Evolutionary conservation across 2,113 vertebrate species (phyloP).

Genomic region (Hymenochirus boettgeri): DNA sequence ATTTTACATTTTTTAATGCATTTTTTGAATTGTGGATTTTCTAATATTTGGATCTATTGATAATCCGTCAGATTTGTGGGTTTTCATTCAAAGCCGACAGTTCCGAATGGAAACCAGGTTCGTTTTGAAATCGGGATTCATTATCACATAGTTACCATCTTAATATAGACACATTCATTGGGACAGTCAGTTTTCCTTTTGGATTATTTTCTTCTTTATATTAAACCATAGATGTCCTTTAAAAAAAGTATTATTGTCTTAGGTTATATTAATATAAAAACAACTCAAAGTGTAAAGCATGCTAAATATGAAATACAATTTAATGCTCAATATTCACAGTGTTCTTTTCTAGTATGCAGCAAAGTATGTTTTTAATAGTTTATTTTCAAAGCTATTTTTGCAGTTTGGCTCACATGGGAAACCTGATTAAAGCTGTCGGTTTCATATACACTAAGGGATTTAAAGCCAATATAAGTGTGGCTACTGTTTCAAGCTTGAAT

Average conservation of each 20-base stretch:
- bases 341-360: slow-evolving; percentile 5
- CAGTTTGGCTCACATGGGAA: slow-evolving; percentile 33
- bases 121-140: too few species aligned
- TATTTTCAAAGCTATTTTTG: slow-evolving; percentile 28
- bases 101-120: too few species aligned
- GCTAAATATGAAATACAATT: slow-evolving; percentile 3
- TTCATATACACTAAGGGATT: slow-evolving; percentile 27
- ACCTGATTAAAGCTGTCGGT: slow-evolving; percentile 32
- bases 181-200: too few species aligned
- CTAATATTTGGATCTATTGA: too few species aligned
- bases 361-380: slow-evolving; percentile 26
- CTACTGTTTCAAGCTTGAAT: slow-evolving; percentile 40
- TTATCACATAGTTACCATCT: too few species aligned
- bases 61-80: too few species aligned
- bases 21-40: too few species aligned
- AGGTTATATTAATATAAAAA: background rate
- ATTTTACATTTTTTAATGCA: too few species aligned
- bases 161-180: too few species aligned
- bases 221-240: too few species aligned
- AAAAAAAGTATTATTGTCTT: slow-evolving; percentile 24
- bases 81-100: too few species aligned
- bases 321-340: background rate
- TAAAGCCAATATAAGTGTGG: slow-evolving; percentile 30
- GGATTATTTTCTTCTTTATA: too few species aligned
- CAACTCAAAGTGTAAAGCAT: background rate